A percentile compares a stretch with the other conserved stretches of the same genome.
Evolutionary conservation across 1,140 invertebrate genomes (phyloP).

Genomic region (Caenorhabditis inopinata): DNA sequence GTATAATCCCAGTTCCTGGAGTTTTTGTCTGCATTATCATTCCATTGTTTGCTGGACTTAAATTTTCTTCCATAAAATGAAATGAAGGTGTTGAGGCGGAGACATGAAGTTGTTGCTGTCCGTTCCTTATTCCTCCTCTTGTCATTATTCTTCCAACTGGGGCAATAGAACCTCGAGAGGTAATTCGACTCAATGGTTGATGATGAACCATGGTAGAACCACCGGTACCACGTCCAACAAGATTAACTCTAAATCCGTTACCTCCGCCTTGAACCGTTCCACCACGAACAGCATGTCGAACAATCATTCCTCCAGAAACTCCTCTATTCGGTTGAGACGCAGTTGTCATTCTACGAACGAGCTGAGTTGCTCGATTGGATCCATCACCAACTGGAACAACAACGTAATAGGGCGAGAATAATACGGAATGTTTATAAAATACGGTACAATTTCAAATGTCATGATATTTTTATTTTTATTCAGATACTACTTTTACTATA

Average conservation of each 20-base stretch:
- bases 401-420: too few relatives aligned
- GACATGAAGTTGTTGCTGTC: not conserved
- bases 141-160: not conserved
- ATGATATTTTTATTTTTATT: too few relatives aligned
- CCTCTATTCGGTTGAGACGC: not conserved
- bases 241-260: not conserved
- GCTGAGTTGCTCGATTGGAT: not conserved
- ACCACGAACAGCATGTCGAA: not conserved
- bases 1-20: not conserved
- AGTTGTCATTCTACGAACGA: not conserved
- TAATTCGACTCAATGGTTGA: not conserved
- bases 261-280: not conserved
- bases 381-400: not conserved
- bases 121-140: not conserved
- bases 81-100: not conserved
- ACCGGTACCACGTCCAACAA: not conserved
- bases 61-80: not conserved
- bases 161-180: not conserved
- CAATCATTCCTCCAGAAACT: not conserved
- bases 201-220: constrained; percentile 16
- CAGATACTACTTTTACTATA: too few relatives aligned
- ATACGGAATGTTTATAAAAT: too few relatives aligned
- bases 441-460: too few relatives aligned
- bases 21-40: not conserved
- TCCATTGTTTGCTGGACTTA: not conserved